Evolutionary conservation across 1,140 invertebrate species (phyloP).

Genomic region (Hycleus cichorii): DNA sequence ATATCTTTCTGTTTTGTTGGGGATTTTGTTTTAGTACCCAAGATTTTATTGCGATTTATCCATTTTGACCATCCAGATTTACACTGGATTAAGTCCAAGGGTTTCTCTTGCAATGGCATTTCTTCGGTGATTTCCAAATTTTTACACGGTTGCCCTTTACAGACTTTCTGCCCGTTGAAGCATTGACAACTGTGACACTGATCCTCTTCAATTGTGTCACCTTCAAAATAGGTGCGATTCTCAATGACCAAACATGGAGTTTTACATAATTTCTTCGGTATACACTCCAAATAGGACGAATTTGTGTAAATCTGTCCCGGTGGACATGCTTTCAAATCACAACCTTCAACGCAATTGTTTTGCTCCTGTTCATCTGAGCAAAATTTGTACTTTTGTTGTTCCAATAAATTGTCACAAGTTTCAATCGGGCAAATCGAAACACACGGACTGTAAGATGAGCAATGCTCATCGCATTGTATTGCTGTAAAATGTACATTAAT

Average conservation of each 20-base stretch:
- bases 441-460: conserved; percentile 71
- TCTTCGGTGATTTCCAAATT: conserved; percentile 3
- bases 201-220: conserved; percentile 66
- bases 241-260: conserved; percentile 62
- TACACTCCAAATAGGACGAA: conserved; percentile 58
- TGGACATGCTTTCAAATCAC: conserved; percentile 63
- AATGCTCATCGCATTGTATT: conserved; percentile 77
- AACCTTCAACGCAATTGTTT: conserved; percentile 71
- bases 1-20: conserved; percentile 42
- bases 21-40: conserved; percentile 32
- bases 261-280: conserved; percentile 62
- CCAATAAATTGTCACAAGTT: conserved; percentile 75
- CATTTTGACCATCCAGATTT: conserved; percentile 65
- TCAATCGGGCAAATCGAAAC: conserved; percentile 70
- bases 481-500: conserved; percentile 46
- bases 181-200: conserved; percentile 72
- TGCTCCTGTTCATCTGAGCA: conserved; percentile 50
- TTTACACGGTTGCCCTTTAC: conserved; percentile 60
- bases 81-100: conserved; percentile 40
- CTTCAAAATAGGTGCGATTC: conserved; percentile 62
- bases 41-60: conserved; percentile 55
- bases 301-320: conserved; percentile 64
- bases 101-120: conserved; percentile 34
- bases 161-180: conserved; percentile 57
- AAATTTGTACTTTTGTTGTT: conserved; percentile 50